Conservation (phyloP, 2,888 invertebrate genomes). For the Archips xylosteana region DNA sequence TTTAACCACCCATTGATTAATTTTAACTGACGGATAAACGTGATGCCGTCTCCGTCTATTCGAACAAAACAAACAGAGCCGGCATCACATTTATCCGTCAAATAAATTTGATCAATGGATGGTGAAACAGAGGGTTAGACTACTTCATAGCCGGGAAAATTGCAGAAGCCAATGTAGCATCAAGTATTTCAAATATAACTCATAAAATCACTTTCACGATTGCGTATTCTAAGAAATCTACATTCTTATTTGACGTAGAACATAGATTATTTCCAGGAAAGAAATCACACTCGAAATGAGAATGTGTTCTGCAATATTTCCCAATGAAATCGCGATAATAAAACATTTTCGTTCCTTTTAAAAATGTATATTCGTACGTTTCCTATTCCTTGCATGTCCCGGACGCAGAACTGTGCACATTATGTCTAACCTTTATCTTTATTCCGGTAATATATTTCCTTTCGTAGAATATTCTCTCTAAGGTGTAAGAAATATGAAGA, state of each 20-base stretch:
- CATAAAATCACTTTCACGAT: not conserved
- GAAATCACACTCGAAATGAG: constrained; percentile 2
- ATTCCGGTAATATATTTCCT: constrained; percentile 30
- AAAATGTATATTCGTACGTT: constrained; percentile 27
- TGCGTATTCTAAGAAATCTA: not conserved
- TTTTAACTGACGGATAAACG: too few relatives aligned
- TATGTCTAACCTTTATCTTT: constrained; percentile 33
- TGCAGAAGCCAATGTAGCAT: too few relatives aligned
- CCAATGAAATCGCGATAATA: constrained; percentile 16
- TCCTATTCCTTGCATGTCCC: constrained; percentile 28
- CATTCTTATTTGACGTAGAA: not conserved
- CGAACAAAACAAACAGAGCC: too few relatives aligned
- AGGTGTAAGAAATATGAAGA: constrained; percentile 17
- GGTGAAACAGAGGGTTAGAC: too few relatives aligned
- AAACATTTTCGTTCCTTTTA: constrained; percentile 24
- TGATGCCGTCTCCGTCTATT: too few relatives aligned
- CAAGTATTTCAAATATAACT: not conserved
- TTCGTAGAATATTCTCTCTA: constrained; percentile 14
- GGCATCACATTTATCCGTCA: too few relatives aligned
- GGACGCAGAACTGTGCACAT: constrained; percentile 21
- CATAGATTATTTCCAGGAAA: not conserved
- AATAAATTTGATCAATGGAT: too few relatives aligned
- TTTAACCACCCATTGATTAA: too few relatives aligned
- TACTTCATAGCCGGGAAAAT: too few relatives aligned
- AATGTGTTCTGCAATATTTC: not conserved